Conservation (phyloP, 2,113 vertebrate species). For the Synchiropus splendidus region DNA sequence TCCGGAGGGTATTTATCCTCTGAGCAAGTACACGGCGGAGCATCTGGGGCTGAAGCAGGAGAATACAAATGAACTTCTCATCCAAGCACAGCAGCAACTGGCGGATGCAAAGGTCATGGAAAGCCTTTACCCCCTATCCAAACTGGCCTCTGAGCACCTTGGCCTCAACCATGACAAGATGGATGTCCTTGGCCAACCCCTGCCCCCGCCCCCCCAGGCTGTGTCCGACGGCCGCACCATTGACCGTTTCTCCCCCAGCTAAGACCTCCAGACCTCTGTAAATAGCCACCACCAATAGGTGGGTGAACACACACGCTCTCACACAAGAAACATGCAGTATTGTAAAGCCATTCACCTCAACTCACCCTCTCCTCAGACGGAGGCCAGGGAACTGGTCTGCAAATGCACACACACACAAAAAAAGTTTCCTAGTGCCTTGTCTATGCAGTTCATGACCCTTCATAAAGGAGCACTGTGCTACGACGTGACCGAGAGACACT, state of each 20-base stretch:
- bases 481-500: slow-evolving; percentile 58
- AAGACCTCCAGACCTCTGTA: slow-evolving; percentile 38
- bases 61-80: slow-evolving; percentile 83
- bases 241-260: slow-evolving; percentile 89
- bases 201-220: slow-evolving; percentile 67
- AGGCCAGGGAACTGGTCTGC: slow-evolving; percentile 45
- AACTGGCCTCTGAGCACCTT: slow-evolving; percentile 86
- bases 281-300: slow-evolving; percentile 31
- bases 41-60: slow-evolving; percentile 91
- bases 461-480: slow-evolving; percentile 49
- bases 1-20: slow-evolving; percentile 84
- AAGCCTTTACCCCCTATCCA: slow-evolving; percentile 89
- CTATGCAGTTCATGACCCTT: slow-evolving; percentile 53
- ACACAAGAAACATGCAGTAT: slow-evolving; percentile 57
- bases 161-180: slow-evolving; percentile 87
- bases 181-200: slow-evolving; percentile 75
- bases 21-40: slow-evolving; percentile 88
- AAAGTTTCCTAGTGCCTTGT: slow-evolving; percentile 63
- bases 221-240: slow-evolving; percentile 78
- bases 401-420: slow-evolving; percentile 52
- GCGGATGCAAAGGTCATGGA: slow-evolving; percentile 88
- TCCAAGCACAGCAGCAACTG: slow-evolving; percentile 84
- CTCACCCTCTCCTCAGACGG: slow-evolving; percentile 53
- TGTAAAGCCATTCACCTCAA: slow-evolving; percentile 65
- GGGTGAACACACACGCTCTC: slow-evolving; percentile 51